phyloP scores from a whole-genome alignment of 2,888 invertebrate genomes.

The Drosophila cyrtoloma region DNA sequence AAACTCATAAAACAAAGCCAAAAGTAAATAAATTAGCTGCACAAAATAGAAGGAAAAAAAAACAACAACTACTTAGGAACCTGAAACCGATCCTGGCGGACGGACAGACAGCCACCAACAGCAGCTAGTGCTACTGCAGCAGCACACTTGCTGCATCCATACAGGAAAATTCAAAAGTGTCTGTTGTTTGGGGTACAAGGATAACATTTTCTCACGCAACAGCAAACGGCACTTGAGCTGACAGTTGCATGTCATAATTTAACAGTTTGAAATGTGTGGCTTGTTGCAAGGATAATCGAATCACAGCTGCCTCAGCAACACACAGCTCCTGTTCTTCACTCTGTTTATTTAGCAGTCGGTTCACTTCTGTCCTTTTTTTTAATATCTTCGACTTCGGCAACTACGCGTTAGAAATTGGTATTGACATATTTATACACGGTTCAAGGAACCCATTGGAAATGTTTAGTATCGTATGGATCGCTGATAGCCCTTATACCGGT shows the following conservation, averaged over 20 bases:
- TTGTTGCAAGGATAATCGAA: slow-evolving; percentile 60
- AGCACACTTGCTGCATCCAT: slow-evolving; percentile 19
- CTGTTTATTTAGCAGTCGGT: slow-evolving; percentile 71
- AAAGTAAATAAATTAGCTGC: slow-evolving; percentile 73
- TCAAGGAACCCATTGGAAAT: slow-evolving; percentile 65
- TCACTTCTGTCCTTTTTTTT: slow-evolving; percentile 4
- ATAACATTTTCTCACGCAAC: slow-evolving; percentile 76
- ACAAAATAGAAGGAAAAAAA: slow-evolving; percentile 22
- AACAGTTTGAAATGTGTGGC: slow-evolving; percentile 67
- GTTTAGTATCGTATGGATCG: slow-evolving; percentile 62
- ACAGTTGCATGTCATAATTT: slow-evolving; percentile 80
- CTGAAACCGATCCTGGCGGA: slow-evolving; percentile 47
- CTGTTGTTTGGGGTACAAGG: slow-evolving; percentile 67
- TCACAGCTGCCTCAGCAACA: slow-evolving; percentile 31
- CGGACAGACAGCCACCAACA: slow-evolving; percentile 18
- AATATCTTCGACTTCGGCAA: slow-evolving; percentile 23
- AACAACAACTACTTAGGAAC: slow-evolving; percentile 61
- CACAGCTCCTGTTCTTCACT: slow-evolving; percentile 46
- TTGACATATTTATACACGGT: slow-evolving; percentile 79
- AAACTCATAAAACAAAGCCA: slow-evolving; percentile 24
- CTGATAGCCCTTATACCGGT: slow-evolving; percentile 17
- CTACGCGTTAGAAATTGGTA: slow-evolving; percentile 60
- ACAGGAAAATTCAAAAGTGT: slow-evolving; percentile 52
- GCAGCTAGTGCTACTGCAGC: slow-evolving; percentile 46
- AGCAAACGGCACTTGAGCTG: slow-evolving; percentile 64